Base-by-base conservation (phyloP, 2,888 invertebrate species). In the Drosophila colorata region DNA sequence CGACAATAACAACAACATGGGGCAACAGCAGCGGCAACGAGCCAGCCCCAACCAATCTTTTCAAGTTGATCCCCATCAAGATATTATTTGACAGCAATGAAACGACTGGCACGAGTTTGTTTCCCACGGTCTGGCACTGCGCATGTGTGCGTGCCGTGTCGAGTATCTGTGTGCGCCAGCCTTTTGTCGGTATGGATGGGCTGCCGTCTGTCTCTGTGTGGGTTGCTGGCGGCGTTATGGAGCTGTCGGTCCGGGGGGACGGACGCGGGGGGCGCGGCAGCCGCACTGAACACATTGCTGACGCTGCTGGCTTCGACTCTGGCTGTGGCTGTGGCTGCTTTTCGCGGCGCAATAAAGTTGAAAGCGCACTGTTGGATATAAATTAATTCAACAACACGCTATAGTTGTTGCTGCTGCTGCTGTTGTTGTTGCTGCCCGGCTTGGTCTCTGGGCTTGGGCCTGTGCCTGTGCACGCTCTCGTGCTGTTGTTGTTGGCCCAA, bases 31-130 rank as follows among this genome's bases (percentile, higher is more conserved):
- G 59, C 68, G 83, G 72, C 78, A 70, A 74, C 58, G 43, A 74
- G 73, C 79, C 74, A 81, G 80, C 80, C 88, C 85, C 85, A 88
- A 87, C 84, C 85, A 86, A 86, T 86, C 85, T 86, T 88, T 88
- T 86, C 85, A 86, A 90, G 87, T 90, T 90, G 90, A 88, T 89
- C 87, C 83, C 85, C 91, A 90, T 90, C 91, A 90, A 90, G 90
- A 90, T 91, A 91, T 87, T 90, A 90, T 91, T 90, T 90, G 91
- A 90, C 91, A 90, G 90, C 91, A 90, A 89, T 90, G 90, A 91
- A 91, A 90, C 90, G 91, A 91, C 91, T 91, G 92, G 91, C 91
- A 91, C 91, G 92, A 91, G 91, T 91, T 91, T 91, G 91, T 91
- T 91, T 91, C 91, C 91, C 91, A 91, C 91, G 91, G 92, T 91